Percentiles rank a stretch among this genome's conserved stretches.
Evolutionary conservation across 2,113 vertebrate species (phyloP).

Genomic region (Thinocorus orbignyianus): DNA sequence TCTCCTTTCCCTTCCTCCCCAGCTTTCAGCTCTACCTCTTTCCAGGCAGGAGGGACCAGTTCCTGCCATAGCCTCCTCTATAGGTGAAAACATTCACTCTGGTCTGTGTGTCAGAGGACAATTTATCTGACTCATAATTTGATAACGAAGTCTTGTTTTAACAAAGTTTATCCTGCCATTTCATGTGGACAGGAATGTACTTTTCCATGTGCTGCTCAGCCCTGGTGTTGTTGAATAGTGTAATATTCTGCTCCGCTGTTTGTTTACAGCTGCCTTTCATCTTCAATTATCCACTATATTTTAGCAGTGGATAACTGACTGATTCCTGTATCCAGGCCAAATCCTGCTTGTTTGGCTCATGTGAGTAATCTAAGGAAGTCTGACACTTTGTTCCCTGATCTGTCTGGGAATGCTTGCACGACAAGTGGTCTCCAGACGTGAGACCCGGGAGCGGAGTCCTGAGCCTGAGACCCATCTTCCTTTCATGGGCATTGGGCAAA

Average conservation of each 20-base stretch:
- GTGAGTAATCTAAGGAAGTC: slow-evolving; percentile 61
- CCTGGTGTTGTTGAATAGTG: not conserved
- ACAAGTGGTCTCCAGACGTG: slow-evolving; percentile 13
- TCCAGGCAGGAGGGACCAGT: not conserved
- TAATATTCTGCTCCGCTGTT: not conserved
- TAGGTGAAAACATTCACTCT: not conserved
- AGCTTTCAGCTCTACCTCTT: not conserved
- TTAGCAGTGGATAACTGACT: slow-evolving; percentile 49
- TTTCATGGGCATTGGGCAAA: not conserved
- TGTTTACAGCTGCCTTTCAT: slow-evolving; percentile 66
- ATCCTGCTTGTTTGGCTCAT: slow-evolving; percentile 56
- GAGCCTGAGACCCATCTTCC: slow-evolving; percentile 14
- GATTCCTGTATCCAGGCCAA: slow-evolving; percentile 61
- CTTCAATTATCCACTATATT: slow-evolving; percentile 58
- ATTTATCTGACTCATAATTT: not conserved
- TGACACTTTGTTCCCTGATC: slow-evolving; percentile 58
- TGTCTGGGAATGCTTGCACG: slow-evolving; percentile 54
- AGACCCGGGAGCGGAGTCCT: not conserved
- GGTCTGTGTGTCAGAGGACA: not conserved
- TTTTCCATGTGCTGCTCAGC: not conserved
- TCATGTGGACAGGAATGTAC: not conserved
- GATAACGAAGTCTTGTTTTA: not conserved
- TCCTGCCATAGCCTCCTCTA: not conserved
- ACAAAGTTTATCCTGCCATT: not conserved
- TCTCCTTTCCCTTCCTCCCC: not conserved